Conservation (phyloP, 2,113 vertebrate species). For the Anseranas semipalmata region DNA sequence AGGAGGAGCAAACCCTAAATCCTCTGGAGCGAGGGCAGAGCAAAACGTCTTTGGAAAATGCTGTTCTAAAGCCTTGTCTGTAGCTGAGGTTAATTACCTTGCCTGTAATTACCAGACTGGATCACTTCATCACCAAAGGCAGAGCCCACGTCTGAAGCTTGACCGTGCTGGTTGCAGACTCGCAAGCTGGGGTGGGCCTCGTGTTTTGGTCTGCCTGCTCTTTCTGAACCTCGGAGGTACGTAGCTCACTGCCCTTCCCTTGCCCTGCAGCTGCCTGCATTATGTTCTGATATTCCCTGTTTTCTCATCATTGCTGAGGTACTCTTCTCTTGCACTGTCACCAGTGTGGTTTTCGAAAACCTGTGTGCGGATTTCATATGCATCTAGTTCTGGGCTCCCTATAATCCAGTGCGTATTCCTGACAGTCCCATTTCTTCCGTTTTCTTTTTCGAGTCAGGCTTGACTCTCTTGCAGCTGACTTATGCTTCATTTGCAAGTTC, state of each 20-base stretch:
- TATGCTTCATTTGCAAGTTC: not conserved
- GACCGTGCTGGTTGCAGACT: accelerated
- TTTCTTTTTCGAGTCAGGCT: not conserved
- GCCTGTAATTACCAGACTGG: not conserved
- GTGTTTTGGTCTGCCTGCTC: not conserved
- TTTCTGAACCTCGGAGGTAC: accelerated
- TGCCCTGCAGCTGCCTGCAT: accelerated
- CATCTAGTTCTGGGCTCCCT: not conserved
- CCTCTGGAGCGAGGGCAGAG: not conserved
- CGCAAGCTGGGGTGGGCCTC: no score
- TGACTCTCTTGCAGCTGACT: not conserved
- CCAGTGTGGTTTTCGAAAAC: not conserved
- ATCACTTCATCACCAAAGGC: not conserved
- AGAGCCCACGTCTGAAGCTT: not conserved
- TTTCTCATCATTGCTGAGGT: not conserved
- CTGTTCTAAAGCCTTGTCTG: not conserved
- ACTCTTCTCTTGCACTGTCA: accelerated
- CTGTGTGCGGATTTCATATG: accelerated
- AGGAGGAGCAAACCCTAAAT: not conserved
- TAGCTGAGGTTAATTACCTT: not conserved
- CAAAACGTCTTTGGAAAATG: not conserved
- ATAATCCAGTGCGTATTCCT: not conserved
- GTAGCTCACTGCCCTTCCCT: accelerated
- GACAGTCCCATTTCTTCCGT: not conserved
- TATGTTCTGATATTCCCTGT: no score